phyloP scores from a whole-genome alignment of 2,113 vertebrate species.

The Ptilorrhoa leucosticta region DNA sequence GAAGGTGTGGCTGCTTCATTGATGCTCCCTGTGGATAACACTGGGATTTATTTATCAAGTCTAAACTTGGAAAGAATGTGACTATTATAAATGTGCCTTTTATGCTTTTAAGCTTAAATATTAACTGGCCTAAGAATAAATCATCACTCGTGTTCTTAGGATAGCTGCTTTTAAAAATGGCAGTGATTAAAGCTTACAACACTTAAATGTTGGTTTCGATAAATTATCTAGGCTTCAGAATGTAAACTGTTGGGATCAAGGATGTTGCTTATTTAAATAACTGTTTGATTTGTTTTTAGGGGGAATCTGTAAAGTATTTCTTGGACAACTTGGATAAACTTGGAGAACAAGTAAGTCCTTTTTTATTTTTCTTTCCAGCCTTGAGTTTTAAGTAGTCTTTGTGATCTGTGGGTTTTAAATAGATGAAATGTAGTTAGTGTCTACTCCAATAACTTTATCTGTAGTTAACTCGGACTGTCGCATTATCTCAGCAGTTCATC shows the following conservation, averaged over 20 bases:
- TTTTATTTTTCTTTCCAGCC: not conserved
- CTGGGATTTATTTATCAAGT: not conserved
- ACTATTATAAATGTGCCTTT: not conserved
- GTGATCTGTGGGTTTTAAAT: conserved; percentile 5
- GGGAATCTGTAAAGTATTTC: conserved; percentile 99
- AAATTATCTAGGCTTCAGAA: conserved; percentile 6
- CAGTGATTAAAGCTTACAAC: not conserved
- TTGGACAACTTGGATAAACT: conserved; percentile 98
- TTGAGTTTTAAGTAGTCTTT: not conserved
- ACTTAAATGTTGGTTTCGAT: not conserved
- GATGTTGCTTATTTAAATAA: conserved; percentile 11
- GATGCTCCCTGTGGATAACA: not conserved
- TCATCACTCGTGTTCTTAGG: not conserved
- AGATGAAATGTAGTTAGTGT: not conserved
- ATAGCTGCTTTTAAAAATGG: not conserved
- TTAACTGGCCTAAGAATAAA: not conserved
- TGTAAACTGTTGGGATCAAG: conserved; percentile 18
- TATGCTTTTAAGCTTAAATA: not conserved
- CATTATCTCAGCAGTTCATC: not conserved
- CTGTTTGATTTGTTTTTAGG: conserved; percentile 76
- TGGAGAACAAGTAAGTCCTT: conserved; percentile 85
- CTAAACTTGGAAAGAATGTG: not conserved
- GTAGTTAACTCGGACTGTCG: not conserved
- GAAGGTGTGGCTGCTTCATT: not conserved
- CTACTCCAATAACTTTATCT: not conserved